These are phyloP conservation scores for Enteromius treurensis DNA, from an alignment of 2,797 vertebrate genomes.

Conservation along the genomic window DNA sequence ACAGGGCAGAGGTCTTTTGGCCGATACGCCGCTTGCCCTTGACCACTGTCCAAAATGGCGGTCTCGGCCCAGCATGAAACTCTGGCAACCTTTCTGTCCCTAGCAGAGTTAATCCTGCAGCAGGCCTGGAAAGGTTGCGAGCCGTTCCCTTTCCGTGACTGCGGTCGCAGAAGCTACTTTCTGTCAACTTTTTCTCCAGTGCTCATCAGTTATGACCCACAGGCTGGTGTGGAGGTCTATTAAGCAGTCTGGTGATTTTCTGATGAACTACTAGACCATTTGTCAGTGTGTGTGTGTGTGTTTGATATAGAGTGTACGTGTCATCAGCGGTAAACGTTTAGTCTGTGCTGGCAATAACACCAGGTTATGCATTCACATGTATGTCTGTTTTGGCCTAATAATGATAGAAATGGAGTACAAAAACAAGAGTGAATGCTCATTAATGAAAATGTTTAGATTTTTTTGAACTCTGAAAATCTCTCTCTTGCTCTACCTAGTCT, in stretches of 20 bases:
- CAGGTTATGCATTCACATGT: conserved; percentile 46
- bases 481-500: background rate
- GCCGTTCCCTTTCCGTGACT: conserved; percentile 38
- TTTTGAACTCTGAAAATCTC: conserved; percentile 18
- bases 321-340: background rate
- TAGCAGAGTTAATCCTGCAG: conserved; percentile 39
- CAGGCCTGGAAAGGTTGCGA: conserved; percentile 41
- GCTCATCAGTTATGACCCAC: conserved; percentile 30
- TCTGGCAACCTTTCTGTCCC: conserved; percentile 45
- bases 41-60: conserved; percentile 58
- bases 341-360: conserved; percentile 29
- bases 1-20: conserved; percentile 51
- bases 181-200: conserved; percentile 7
- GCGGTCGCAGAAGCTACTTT: conserved; percentile 32
- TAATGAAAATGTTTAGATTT: conserved; percentile 34
- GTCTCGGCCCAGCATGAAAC: conserved; percentile 38
- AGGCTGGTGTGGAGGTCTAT: conserved; percentile 29
- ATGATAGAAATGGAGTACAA: conserved; percentile 53
- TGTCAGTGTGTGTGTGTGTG: conserved; percentile 25
- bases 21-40: conserved; percentile 48
- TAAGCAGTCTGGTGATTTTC: conserved; percentile 24
- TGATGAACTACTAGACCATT: conserved; percentile 19
- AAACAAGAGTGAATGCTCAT: conserved; percentile 29
- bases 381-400: conserved; percentile 52
- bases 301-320: conserved; percentile 20